A percentile compares a stretch with the other conserved stretches of the same genome.
These are phyloP conservation scores for Gymnocheta viridis DNA, from an alignment of 2,888 invertebrate genomes.

Conservation along the genomic window DNA sequence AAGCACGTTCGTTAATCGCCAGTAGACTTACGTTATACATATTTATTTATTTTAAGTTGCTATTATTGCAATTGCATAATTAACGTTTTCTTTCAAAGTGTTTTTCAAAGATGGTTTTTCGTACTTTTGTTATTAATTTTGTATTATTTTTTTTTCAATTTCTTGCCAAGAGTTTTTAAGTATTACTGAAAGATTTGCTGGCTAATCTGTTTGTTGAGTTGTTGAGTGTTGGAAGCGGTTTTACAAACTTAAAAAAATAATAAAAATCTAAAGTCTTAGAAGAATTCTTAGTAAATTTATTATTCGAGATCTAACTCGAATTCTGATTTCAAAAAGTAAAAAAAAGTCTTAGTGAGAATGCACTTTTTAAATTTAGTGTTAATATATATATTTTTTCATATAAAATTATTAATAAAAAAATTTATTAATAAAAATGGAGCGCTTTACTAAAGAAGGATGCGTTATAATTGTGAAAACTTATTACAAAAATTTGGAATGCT, in stretches of 20 bases:
- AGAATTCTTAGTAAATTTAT: no score
- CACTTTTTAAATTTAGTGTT: no score
- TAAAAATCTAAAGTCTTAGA: no score
- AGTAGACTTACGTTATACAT: conserved; percentile 26
- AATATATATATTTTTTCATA: no score
- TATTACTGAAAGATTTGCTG: neutral
- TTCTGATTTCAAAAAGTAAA: no score
- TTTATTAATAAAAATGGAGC: no score
- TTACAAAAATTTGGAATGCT: no score
- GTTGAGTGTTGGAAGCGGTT: neutral
- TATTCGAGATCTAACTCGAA: no score
- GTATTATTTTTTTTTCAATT: conserved; percentile 7
- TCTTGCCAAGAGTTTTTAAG: neutral
- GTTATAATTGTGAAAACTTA: no score
- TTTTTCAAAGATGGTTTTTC: conserved; percentile 31
- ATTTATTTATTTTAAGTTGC: conserved; percentile 9
- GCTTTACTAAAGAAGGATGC: no score
- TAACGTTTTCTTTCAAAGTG: conserved; percentile 53
- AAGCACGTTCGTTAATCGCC: conserved; percentile 15
- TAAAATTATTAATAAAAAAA: no score
- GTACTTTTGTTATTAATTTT: conserved; percentile 13
- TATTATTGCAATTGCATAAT: conserved; percentile 62
- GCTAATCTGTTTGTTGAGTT: neutral
- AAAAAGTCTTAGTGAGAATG: no score
- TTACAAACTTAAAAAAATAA: neutral